Base-by-base conservation (phyloP, 2,888 invertebrate species). In the Phalera bucephala region DNA sequence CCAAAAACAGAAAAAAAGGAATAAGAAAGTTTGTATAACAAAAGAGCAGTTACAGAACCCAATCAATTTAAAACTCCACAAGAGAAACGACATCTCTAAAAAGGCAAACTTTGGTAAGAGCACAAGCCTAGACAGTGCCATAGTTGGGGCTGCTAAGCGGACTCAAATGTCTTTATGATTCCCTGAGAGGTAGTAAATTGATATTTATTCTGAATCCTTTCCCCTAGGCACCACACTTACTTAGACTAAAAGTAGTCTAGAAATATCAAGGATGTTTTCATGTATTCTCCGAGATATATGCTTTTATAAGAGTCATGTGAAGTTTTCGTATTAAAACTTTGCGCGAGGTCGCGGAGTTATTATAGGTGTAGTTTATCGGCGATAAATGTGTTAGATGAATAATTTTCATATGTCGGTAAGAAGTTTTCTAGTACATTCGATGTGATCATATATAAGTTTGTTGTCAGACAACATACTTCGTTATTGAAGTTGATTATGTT, bases 91-190 rank as follows among this genome's bases (percentile, higher is more conserved):
- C 10, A 41, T 33, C 34, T 20, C 33, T 8, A 45, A 40, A 39
- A 33, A 46, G 39, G 34, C 32, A 44, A 56, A 49, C 36, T 60
- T 57, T 35, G 31, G 40, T 33, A 37, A 39, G 23, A 48, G 40
- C 45, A 41, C 27, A 35, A 45, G 43, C 37, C 32, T 31, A 30
- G 34, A 39, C 45, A 41, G 45, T 35, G 10, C 9, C 41, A 49
- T 40, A 36, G 59, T 40, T 47, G 33, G 70, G 64, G 74, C 75
- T 64, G 36, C 52, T 39, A 46, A 56, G 61, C 64, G 53, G 17
- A 58, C 61, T 54, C 49, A 67, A 80, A 80, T 72, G 70, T 70
- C 72, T 80, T 77, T 78, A 78, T 71, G 72, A 72, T 69, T 66
- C 70, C 60, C 55, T 52, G 54, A 61, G 64, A 65, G 64, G 52